Evolutionary conservation across 92 coral and sea anemone species (phyloP), one percentile per base, ranked within the genome.

Genomic region (Palythoa heliodiscus): DNA sequence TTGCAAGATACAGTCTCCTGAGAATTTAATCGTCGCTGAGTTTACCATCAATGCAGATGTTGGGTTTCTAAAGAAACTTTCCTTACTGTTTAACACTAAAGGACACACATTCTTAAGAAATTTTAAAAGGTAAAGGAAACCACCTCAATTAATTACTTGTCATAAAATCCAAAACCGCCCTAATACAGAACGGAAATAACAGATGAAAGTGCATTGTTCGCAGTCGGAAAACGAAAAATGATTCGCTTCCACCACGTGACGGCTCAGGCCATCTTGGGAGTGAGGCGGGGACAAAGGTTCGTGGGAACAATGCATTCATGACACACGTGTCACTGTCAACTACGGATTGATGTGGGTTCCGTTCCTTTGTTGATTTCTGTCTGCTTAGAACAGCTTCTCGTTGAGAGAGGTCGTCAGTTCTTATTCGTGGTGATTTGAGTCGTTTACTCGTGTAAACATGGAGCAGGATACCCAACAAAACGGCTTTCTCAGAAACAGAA

Each of bases 401-500:
- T 14, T 19, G 7, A 39, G 81, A 17, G 37, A 39, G 7, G 43
- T 22, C 39, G 11, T 52, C 52, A 22, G 7, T 10, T 64, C 29
- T 48, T 1, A 7, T 48, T 80, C 16, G 20, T 17, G 5, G 20
- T n/a, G 29, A 52, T 23, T 80, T 24, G 20, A 48, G 58, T 80
- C 39, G 47, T 16, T 6, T 16, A 80, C 4, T 20, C 47, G 63
- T 66, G 60, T 37, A 66, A 53, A 67, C 12, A 80, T 80, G 84
- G 84, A 80, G 24, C 64, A 8, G 8, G 71, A 78, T 54, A 82
- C 54, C 52, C 83, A 68, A 52, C 71, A 29, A 17, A 95, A 94
- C 88, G 98, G 98, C 61, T 88, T 91, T 82, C 91, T 88, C 38
- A 85, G 85, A 40, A 89, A 92, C 72, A 89, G 89, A 72, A 74